Evolutionary conservation across 2,113 vertebrate genomes (phyloP).

Genomic region (Furnarius figulus): DNA sequence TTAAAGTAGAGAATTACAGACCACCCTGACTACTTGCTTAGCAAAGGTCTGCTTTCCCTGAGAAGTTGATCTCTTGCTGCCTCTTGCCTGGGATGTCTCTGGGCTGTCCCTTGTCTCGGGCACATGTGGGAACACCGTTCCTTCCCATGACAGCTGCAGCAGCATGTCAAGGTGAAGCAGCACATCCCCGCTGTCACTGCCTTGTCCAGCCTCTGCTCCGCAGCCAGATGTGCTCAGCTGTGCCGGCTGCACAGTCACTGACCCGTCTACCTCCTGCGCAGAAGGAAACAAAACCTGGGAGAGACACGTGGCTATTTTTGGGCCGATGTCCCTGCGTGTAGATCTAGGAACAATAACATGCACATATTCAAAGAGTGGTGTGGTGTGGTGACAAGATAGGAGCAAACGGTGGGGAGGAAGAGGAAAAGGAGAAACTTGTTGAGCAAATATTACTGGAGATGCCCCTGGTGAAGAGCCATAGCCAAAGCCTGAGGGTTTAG

Average conservation of each 20-base stretch:
- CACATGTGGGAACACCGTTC: neutral
- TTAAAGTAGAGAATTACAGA: neutral
- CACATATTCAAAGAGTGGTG: neutral
- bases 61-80: neutral
- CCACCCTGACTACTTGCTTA: neutral
- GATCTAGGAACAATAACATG: neutral
- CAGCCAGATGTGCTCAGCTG: neutral
- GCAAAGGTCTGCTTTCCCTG: neutral
- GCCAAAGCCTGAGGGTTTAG: neutral
- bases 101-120: neutral
- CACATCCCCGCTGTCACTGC: neutral
- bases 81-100: neutral
- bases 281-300: neutral
- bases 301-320: neutral
- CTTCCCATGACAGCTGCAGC: neutral
- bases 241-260: neutral
- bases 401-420: neutral
- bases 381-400: neutral
- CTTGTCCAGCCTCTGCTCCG: neutral
- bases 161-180: neutral
- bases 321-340: neutral
- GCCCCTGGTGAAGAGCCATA: neutral
- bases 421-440: neutral
- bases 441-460: neutral
- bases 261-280: neutral